Base-by-base conservation (phyloP, 2,888 invertebrate genomes). In the Pheosia gnoma region DNA sequence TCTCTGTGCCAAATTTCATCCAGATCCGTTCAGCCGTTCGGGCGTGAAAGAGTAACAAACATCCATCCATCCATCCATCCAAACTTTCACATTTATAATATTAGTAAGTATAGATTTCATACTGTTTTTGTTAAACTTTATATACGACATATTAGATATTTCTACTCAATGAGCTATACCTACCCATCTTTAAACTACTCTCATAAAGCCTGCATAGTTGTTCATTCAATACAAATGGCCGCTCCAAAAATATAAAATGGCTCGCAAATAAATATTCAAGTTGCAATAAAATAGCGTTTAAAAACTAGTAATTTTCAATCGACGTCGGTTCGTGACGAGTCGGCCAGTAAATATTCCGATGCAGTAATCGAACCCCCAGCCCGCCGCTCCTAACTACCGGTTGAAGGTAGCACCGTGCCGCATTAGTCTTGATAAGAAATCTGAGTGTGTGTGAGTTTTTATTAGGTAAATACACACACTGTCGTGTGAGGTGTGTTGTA, bases 301-400 rank as follows among this genome's bases (percentile, higher is more conserved):
- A 74, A 75, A 76, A 71, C 74, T 72, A 75, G 72, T 79, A 79
- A 82, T 70, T 78, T 80, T 79, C 68, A 70, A 77, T 79, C 71
- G 61, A 68, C 72, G 77, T 76, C 76, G 63, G 68, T 60, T 66
- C 83, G 84, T 86, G 85, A 85, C 81, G 79, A 60, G 77, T 61
- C 67, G 58, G 55, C 70, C 74, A 74, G 78, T 84, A 85, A 87
- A 85, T 77, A 79, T 77, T 65, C 54, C 55, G n/a, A 53, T 60
- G 43, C 69, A 73, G 84, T 86, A 85, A 86, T 81, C 80, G 79
- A 82, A 83, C 72, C 74, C 66, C 66, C 60, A 55, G 39, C 8
- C 13, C 25, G 2, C 37, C 37, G 53, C 13, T 13, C 37, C 61
- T 64, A 66, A 70, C 66, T 74, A 69, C 65, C 67, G 68, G 60